These are phyloP conservation scores for Eleutherodactylus coqui DNA, from an alignment of 2,797 vertebrate species.

Conservation along the genomic window DNA sequence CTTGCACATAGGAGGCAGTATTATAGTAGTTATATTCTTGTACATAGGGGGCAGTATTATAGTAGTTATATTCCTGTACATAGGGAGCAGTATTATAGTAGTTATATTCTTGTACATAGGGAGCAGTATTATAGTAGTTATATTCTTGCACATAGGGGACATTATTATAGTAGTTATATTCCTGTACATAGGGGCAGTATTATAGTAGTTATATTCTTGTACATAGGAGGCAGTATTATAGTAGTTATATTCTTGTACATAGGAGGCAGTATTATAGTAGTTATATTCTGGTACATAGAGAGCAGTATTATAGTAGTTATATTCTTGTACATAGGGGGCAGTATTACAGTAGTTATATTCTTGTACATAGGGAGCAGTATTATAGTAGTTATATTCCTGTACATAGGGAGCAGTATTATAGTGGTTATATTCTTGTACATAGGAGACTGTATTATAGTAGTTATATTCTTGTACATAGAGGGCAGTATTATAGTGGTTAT, in stretches of 20 bases:
- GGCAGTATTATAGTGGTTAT: no score
- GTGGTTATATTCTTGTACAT: no score
- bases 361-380: neutral
- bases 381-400: neutral
- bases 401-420: neutral
- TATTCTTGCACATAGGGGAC: neutral
- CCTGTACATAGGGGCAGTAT: neutral
- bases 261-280: neutral
- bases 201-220: neutral
- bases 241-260: neutral
- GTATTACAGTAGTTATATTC: neutral
- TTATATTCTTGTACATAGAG: no score
- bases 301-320: neutral
- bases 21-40: no score
- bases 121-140: neutral
- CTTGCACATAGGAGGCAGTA: no score
- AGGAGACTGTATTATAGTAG: no score
- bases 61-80: no score
- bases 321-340: neutral
- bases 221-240: no score
- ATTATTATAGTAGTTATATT: neutral
- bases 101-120: neutral
- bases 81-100: neutral
- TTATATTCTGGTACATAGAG: neutral
- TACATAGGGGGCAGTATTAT: no score